Base-by-base conservation (phyloP, 1,140 invertebrate species). In the Patella vulgata region DNA sequence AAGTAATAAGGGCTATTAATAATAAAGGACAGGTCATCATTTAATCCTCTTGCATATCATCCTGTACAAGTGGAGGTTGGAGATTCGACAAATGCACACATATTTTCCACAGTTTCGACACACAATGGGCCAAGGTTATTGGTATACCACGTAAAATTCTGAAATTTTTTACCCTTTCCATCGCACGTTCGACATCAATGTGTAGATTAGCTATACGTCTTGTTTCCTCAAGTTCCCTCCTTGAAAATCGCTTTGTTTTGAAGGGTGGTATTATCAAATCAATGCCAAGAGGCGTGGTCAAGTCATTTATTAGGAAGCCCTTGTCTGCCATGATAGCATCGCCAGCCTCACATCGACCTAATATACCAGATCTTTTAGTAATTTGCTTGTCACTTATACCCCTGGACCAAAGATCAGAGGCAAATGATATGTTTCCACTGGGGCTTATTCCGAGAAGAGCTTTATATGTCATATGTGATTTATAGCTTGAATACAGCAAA, bases 11-110 rank as follows among this genome's bases (percentile, higher is more conserved):
- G n/a, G n/a, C n/a, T n/a, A n/a, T n/a, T n/a, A n/a, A n/a, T n/a
- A n/a, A n/a, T n/a, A n/a, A n/a, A n/a, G n/a, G n/a, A n/a, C n/a
- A n/a, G n/a, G n/a, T n/a, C n/a, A n/a, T n/a, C n/a, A n/a, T n/a
- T n/a, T n/a, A n/a, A n/a, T n/a, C n/a, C n/a, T n/a, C n/a, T n/a
- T n/a, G n/a, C n/a, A n/a, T 36, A 36, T 14, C 14, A 8, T 36
- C 33, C 14, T 5, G 33, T 2, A 66, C 33, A 8, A 59, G 23
- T 3, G 58, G 58, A 2, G 54, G 59, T 14, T 50, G 63, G 4
- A 70, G 48, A 33, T 63, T 66, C 44, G 63, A 63, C 4, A 70
- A 46, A 40, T 23, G 50, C 17, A 23, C 56, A 66, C 63, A 70
- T 11, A 66, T 30, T 59, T 48, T 59, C 55, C 59, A 63, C 17